Evolutionary conservation across 2,888 invertebrate genomes (phyloP).

Genomic region (Lasioglossum oenotherae): DNA sequence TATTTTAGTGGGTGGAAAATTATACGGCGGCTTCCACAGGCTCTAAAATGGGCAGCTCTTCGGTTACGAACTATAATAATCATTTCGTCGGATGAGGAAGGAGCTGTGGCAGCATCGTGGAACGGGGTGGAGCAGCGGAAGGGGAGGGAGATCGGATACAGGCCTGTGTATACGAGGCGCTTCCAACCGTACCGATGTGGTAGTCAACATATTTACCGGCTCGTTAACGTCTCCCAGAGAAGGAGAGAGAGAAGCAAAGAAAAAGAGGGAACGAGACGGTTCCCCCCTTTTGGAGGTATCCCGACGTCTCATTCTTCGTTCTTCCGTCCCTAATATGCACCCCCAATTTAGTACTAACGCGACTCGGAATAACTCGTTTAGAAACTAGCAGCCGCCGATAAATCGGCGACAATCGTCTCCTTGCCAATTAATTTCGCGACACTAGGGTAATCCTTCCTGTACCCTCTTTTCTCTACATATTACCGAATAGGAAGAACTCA

Average conservation of each 20-base stretch:
- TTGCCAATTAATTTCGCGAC: constrained; percentile 53
- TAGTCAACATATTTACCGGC: constrained; percentile 84
- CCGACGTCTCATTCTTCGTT: constrained; percentile 64
- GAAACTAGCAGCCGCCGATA: constrained; percentile 7
- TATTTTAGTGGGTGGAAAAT: constrained; percentile 85
- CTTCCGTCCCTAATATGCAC: constrained; percentile 56
- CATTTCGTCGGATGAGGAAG: constrained; percentile 81
- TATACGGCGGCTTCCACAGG: constrained; percentile 84
- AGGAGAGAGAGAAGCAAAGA: constrained; percentile 49
- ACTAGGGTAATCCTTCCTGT: not conserved
- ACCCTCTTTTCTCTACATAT: not conserved
- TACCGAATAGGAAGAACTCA: not conserved
- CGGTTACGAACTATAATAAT: constrained; percentile 84
- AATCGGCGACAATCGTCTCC: not conserved
- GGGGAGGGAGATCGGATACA: constrained; percentile 41
- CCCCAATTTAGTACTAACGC: constrained; percentile 63
- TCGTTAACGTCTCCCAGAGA: constrained; percentile 82
- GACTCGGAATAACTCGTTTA: constrained; percentile 60
- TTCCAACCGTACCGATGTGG: constrained; percentile 75
- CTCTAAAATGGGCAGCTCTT: constrained; percentile 84
- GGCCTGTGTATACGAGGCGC: constrained; percentile 52
- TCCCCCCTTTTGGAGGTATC: constrained; percentile 43
- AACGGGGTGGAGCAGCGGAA: not conserved
- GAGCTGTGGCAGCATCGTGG: constrained; percentile 43
- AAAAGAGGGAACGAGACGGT: constrained; percentile 24